Evolutionary conservation across 2,797 vertebrate species (phyloP), one percentile per base, ranked within the genome.

Genomic region (Sebastes glaucus): DNA sequence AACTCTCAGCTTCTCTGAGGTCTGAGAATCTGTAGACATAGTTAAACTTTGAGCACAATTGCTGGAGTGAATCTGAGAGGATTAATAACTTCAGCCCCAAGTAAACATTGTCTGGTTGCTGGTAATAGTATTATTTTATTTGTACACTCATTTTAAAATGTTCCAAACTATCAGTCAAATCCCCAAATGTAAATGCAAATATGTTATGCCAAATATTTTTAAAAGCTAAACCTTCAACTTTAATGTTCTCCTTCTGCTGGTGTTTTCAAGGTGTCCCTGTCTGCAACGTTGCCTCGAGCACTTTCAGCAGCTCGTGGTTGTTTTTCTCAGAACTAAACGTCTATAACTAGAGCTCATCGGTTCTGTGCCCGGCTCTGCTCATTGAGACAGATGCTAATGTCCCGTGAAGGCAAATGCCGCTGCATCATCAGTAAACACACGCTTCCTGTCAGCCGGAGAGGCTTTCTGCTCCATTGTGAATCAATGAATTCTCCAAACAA

Each of bases 371-470:
- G 66, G 82, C 76, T 71, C 70, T 35, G 84, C 86, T 90, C 83
- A 89, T 76, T 81, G 82, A 87, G 88, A 88, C 85, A 82, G 85
- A 90, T 81, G 88, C 82, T 94, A 94, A 95, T 94, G 94, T 94
- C 82, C 91, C 82, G 74, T 93, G 90, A 93, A 94, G 82, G 87
- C 77, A 87, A 93, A 92, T 88, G 90, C 79, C 56, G 87, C 89
- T 83, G 85, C 85, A 88, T 94, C 92, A 93, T 93, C 93, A 88
- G 85, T 92, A 94, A 90, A 94, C 89, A 89, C 88, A 85, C 25
- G 32, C 53, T 74, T 90, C 61, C 89, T 84, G 91, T 92, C 88
- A 87, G 89, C 84, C 61, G 20, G 66, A 74, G 74, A 85, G 85
- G 69, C 74, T 82, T 77, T 68, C 71, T 27, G 75, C 68, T 81